A percentile compares a stretch with the other conserved stretches of the same genome.
These are phyloP conservation scores for Neopelma chrysocephalum DNA, from an alignment of 2,797 vertebrate species.

Conservation along the genomic window DNA sequence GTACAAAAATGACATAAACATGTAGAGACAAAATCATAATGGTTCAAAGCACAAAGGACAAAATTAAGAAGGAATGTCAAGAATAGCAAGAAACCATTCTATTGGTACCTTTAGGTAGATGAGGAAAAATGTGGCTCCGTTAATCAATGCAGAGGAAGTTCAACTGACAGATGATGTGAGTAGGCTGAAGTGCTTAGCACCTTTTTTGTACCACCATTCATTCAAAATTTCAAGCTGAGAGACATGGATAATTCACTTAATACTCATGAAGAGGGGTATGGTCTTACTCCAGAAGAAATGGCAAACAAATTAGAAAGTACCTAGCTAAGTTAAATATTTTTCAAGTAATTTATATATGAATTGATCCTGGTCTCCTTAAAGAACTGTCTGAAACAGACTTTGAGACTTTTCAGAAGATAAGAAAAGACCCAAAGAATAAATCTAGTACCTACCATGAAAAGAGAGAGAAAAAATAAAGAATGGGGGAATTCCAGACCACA, in stretches of 20 bases:
- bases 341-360: background rate
- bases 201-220: slow-evolving; percentile 14
- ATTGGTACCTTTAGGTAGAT: background rate
- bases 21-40: background rate
- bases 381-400: background rate
- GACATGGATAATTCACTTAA: background rate
- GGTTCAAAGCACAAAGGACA: background rate
- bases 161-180: slow-evolving; percentile 32
- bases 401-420: background rate
- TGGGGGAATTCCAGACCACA: background rate
- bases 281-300: background rate
- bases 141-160: slow-evolving; percentile 24
- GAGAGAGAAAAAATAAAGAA: background rate
- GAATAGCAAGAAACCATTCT: background rate
- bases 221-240: slow-evolving; percentile 27
- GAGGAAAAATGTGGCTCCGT: background rate
- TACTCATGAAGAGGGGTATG: background rate
- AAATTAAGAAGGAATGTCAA: background rate
- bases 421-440: background rate
- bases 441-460: background rate
- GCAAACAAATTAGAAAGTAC: background rate
- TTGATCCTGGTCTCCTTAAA: background rate
- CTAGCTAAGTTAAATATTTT: background rate
- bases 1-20: background rate
- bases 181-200: slow-evolving; percentile 34